Base-by-base conservation (phyloP, 1,140 invertebrate species). In the Penaeus vannamei region DNA sequence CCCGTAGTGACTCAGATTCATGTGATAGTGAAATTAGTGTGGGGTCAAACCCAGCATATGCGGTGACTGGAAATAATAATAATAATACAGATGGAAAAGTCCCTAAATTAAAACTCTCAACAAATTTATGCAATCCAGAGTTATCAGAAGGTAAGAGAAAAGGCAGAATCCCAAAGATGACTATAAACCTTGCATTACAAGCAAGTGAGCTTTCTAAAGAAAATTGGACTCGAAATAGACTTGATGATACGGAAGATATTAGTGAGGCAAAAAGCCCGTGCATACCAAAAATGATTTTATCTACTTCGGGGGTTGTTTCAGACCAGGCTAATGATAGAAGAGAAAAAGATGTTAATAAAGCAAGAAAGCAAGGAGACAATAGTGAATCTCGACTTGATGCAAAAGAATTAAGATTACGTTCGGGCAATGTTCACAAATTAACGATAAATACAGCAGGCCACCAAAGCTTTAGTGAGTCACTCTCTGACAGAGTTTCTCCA, bases 101-200 rank as follows among this genome's bases (percentile, higher is more conserved):
- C n/a, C 87, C 90, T 83, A 91, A 91, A 59, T 66, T 91, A 61
- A 91, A 89, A 84, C 46, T 91, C 2, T 89, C 83, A 20, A 80
- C 87, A 10, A 89, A 85, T 32, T 36, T 90, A 7, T 85, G 83
- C 82, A 60, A 46, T 36, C n/a, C 79, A 4, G 87, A 81, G 14
- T 84, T 81, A 19, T 14, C 60, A 60, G 66, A 84, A 19, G 62
- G 76, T 26, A 91, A 69, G 64, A 62, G 64, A 42, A 90, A 90
- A 60, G 90, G 90, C 53, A 81, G 86, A 72, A 87, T 90, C 81
- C 86, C 86, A 20, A 90, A 90, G 80, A 88, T 90, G 90, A 90
- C 85, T 17, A 90, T 90, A 80, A 87, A 80, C 76, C 60, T 87
- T 32, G 81, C 64, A 36, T 23, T 85, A 22, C 42, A 42, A 80